Evolutionary conservation across 2,113 vertebrate species (phyloP), one percentile per base, ranked within the genome.

Genomic region (Rhea americana): DNA sequence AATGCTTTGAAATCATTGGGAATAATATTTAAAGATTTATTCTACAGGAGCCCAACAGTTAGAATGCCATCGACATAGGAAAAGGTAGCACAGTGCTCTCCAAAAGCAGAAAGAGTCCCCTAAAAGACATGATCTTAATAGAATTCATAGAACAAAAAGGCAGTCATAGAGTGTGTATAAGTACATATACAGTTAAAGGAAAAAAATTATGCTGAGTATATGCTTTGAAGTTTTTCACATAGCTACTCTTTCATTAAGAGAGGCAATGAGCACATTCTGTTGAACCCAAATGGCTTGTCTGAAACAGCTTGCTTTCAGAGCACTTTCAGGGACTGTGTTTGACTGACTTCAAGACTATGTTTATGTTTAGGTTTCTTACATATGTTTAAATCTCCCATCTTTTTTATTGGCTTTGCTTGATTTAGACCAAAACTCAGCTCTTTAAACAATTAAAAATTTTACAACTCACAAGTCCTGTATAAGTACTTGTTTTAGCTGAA

Each of bases 391-490:
- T 61, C 3, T 30, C 35, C 9, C 43, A 58, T 37, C 1, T 25
- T 72, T 84, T 85, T 70, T 62, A 71, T 32, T 85, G 18, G n/a
- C 16, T 74, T 81, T 80, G 1, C 37, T 67, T 74, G 68, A 78
- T 50, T 83, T 74, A 90, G 47, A 74, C 19, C 11, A 70, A 32
- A 87, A 66, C 7, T 0, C 4, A 25, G 8, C 70, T 74, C 59
- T 90, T 70, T 41, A 85, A 90, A 87, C 75, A 85, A 91, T 86
- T 84, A 81, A 63, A 20, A 8, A 14, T 73, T 89, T 95, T 87
- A 78, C 32, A 82, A 26, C 48, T 26, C 25, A 75, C 41, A 89
- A 87, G 63, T 70, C 22, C 32, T 75, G 5, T 63, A 35, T 43
- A 9, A 0, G 1, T 13, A n/a, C 16, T 59, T 82, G 25, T 51